A percentile compares a stretch with the other conserved stretches of the same genome.
Conservation (phyloP, 2,113 vertebrate genomes). For the Lepus americanus region DNA sequence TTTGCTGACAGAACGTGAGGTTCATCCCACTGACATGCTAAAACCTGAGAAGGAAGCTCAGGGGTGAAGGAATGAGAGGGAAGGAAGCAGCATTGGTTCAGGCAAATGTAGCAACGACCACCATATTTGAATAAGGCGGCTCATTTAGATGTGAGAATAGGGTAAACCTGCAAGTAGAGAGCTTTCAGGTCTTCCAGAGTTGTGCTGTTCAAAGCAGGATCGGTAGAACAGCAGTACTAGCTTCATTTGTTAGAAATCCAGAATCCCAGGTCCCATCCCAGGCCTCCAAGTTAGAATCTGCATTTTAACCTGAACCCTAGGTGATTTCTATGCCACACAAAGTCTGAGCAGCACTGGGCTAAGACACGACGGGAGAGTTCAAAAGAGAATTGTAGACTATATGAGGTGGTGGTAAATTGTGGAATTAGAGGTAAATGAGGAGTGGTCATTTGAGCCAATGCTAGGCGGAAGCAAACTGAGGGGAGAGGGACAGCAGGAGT, state of each 20-base stretch:
- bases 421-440: conserved; percentile 11
- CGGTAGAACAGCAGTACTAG: neutral
- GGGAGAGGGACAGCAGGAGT: neutral
- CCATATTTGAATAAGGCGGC: neutral
- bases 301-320: neutral
- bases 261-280: neutral
- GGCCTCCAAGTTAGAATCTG: neutral
- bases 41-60: neutral
- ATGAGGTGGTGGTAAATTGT: neutral
- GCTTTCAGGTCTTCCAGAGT: neutral
- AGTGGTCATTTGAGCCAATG: conserved; percentile 41
- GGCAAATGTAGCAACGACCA: neutral
- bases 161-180: neutral
- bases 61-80: neutral
- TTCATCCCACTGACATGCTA: neutral
- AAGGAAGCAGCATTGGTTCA: neutral
- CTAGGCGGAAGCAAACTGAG: neutral
- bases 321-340: conserved; percentile 14
- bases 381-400: neutral
- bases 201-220: conserved; percentile 2
- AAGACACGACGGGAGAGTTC: neutral
- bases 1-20: neutral
- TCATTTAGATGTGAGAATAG: neutral
- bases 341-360: neutral
- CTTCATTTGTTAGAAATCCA: conserved; percentile 12